phyloP scores from a whole-genome alignment of 2,797 vertebrate species.

The Brachyalestes nurse region DNA sequence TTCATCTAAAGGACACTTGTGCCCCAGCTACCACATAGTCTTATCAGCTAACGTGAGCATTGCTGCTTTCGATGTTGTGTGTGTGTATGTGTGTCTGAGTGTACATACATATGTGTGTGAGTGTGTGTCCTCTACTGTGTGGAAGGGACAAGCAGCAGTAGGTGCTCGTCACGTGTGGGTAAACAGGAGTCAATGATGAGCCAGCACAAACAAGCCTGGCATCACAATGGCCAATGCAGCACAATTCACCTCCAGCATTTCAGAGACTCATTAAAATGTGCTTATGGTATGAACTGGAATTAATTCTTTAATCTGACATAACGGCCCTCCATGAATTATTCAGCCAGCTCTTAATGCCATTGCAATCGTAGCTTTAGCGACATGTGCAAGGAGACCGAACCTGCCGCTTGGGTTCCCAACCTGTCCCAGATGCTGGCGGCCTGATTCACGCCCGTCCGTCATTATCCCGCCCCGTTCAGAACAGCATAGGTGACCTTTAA shows the following conservation, averaged over 20 bases:
- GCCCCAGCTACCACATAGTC: conserved; percentile 1
- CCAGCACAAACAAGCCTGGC: conserved; percentile 42
- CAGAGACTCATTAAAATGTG: conserved; percentile 49
- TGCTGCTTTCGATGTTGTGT: conserved; percentile 17
- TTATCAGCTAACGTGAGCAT: conserved; percentile 17
- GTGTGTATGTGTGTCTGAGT: background rate
- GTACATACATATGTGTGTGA: background rate
- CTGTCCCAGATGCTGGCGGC: conserved; percentile 30
- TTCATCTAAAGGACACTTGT: conserved; percentile 31
- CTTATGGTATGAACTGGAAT: conserved; percentile 38
- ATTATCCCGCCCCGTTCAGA: conserved; percentile 45
- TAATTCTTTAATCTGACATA: conserved; percentile 37
- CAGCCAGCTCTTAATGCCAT: conserved; percentile 6
- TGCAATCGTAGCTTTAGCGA: background rate
- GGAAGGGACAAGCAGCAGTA: background rate
- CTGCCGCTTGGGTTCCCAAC: background rate
- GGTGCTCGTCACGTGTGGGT: conserved; percentile 21
- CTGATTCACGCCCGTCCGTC: conserved; percentile 30
- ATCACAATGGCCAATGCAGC: conserved; percentile 42
- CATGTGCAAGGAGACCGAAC: conserved; percentile 14
- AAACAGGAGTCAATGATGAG: conserved; percentile 39
- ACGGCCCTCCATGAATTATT: conserved; percentile 33
- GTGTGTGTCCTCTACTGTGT: conserved; percentile 10
- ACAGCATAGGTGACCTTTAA: conserved; percentile 63
- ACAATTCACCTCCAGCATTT: conserved; percentile 27